phyloP scores from a whole-genome alignment of 2,888 invertebrate species.

The Philereme transversata region DNA sequence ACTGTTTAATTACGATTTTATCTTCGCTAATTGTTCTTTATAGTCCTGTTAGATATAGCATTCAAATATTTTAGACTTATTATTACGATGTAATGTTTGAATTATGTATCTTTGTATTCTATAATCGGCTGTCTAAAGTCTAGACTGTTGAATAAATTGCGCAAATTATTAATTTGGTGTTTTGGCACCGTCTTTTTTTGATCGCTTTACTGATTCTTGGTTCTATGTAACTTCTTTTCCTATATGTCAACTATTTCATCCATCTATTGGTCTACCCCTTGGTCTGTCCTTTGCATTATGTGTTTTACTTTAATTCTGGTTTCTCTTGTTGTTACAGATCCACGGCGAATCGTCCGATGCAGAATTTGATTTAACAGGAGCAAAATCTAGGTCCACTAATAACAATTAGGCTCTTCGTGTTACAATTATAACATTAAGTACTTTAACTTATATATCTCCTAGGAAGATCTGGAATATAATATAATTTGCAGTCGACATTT shows the following conservation, averaged over 20 bases:
- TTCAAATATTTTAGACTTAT: too few relatives aligned
- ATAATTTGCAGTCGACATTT: slow-evolving; percentile 61
- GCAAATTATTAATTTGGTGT: too few relatives aligned
- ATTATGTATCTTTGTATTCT: too few relatives aligned
- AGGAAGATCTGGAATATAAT: slow-evolving; percentile 48
- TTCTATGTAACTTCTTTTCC: too few relatives aligned
- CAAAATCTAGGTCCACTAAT: slow-evolving; percentile 49
- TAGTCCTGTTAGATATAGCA: slow-evolving; percentile 11
- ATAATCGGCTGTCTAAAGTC: too few relatives aligned
- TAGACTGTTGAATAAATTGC: too few relatives aligned
- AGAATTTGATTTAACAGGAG: slow-evolving; percentile 38
- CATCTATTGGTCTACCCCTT: too few relatives aligned
- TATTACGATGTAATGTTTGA: too few relatives aligned
- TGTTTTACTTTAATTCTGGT: background rate
- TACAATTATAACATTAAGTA: slow-evolving; percentile 51
- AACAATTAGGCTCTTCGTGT: slow-evolving; percentile 53
- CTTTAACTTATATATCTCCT: slow-evolving; percentile 36
- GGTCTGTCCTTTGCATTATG: background rate
- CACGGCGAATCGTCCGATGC: slow-evolving; percentile 58
- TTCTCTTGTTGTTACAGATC: slow-evolving; percentile 70
- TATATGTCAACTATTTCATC: too few relatives aligned
- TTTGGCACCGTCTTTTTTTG: too few relatives aligned
- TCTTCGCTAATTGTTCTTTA: slow-evolving; percentile 35
- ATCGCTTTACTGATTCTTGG: too few relatives aligned
- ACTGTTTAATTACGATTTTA: slow-evolving; percentile 41